A percentile compares a stretch with the other conserved stretches of the same genome.
Conservation (phyloP, 2,888 invertebrate species). For the Scelioninae gen. 1 region DNA sequence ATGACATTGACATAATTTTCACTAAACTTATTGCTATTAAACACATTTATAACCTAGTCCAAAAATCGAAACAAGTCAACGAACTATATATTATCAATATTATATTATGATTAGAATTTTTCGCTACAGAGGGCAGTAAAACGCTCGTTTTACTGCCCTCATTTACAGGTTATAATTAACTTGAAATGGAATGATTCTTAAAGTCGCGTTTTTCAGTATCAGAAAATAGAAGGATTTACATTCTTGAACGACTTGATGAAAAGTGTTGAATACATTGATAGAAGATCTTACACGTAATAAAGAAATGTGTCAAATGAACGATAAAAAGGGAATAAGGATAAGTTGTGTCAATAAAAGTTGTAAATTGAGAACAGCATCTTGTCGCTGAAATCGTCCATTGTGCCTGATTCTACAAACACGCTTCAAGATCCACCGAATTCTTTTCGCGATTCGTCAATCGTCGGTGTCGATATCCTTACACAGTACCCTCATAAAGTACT, state of each 20-base stretch:
- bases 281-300: slow-evolving; percentile 30
- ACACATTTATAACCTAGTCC: too few relatives aligned
- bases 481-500: slow-evolving; percentile 58
- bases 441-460: slow-evolving; percentile 68
- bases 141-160: too few relatives aligned
- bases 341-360: slow-evolving; percentile 72
- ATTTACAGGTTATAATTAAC: too few relatives aligned
- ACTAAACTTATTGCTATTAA: too few relatives aligned
- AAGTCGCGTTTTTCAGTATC: too few relatives aligned
- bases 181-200: too few relatives aligned
- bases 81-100: too few relatives aligned
- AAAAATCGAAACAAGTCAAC: too few relatives aligned
- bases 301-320: slow-evolving; percentile 48
- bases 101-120: too few relatives aligned
- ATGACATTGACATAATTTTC: too few relatives aligned
- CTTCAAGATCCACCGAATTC: slow-evolving; percentile 67
- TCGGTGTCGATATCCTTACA: slow-evolving; percentile 60
- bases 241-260: not conserved
- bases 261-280: not conserved
- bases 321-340: slow-evolving; percentile 48
- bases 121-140: too few relatives aligned
- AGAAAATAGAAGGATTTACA: not conserved
- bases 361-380: slow-evolving; percentile 71
- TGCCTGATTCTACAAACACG: slow-evolving; percentile 74
- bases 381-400: slow-evolving; percentile 69